Evolutionary conservation across 1,140 invertebrate species (phyloP).

Genomic region (Pentalonia nigronervosa): DNA sequence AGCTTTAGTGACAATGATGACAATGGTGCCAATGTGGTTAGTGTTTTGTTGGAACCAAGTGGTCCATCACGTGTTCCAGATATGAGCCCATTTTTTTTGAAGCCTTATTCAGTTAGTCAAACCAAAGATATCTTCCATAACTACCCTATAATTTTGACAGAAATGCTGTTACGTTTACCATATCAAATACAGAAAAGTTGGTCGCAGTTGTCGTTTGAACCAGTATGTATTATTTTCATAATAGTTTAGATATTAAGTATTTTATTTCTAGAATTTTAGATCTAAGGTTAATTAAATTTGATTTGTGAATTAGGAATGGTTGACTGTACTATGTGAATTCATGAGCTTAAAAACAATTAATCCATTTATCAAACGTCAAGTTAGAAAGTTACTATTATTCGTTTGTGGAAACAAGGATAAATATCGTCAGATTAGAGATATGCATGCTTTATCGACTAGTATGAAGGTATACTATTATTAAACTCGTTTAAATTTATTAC

Average conservation of each 20-base stretch:
- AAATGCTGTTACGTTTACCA: conserved; percentile 91
- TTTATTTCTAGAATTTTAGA: background rate
- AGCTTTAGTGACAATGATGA: conserved; percentile 50
- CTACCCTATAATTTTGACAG: conserved; percentile 91
- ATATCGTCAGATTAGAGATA: conserved; percentile 90
- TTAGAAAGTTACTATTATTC: conserved; percentile 88
- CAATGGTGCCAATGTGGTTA: conserved; percentile 62
- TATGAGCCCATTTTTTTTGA: conserved; percentile 94
- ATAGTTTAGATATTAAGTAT: conserved; percentile 49
- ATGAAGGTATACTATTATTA: conserved; percentile 69
- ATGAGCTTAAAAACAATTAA: conserved; percentile 83
- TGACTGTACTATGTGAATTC: conserved; percentile 89
- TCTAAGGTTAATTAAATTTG: background rate
- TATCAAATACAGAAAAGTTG: conserved; percentile 88
- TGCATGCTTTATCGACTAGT: conserved; percentile 86
- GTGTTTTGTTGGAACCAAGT: conserved; percentile 80
- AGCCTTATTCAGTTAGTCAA: conserved; percentile 91
- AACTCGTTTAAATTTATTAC: background rate
- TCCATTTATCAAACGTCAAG: conserved; percentile 78
- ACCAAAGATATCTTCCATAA: conserved; percentile 91
- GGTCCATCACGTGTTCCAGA: conserved; percentile 83
- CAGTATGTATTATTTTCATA: conserved; percentile 62
- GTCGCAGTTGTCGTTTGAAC: conserved; percentile 68
- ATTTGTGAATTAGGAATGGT: conserved; percentile 69
- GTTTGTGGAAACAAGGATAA: conserved; percentile 96